A percentile compares a stretch with the other conserved stretches of the same genome.
phyloP scores from a whole-genome alignment of 2,888 invertebrate genomes.

The Ctena decussata region DNA sequence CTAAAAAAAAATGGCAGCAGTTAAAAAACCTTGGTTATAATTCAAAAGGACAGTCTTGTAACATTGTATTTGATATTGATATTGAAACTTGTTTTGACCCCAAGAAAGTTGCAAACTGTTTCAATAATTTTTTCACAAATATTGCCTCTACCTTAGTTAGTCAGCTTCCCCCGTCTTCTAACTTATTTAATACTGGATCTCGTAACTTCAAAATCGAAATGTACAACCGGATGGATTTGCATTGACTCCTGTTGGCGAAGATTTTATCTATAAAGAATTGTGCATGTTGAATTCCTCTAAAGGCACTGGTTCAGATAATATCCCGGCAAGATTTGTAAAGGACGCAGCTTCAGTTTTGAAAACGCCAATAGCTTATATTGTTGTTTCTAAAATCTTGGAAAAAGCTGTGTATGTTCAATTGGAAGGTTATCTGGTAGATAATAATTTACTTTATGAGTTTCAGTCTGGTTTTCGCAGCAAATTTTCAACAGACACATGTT shows the following conservation, averaged over 20 bases:
- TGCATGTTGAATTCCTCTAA: not conserved
- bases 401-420: too few relatives aligned
- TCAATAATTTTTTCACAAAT: not conserved
- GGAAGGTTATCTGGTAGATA: too few relatives aligned
- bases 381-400: too few relatives aligned
- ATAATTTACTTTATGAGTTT: too few relatives aligned
- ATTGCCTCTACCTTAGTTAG: not conserved
- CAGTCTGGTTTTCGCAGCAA: too few relatives aligned
- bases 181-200: not conserved
- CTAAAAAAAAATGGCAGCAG: not conserved
- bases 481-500: too few relatives aligned
- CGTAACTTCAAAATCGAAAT: not conserved
- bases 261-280: conserved; percentile 16
- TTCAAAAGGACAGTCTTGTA: not conserved
- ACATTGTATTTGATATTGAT: conserved; percentile 5
- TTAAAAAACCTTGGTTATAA: conserved; percentile 8
- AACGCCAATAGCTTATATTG: not conserved
- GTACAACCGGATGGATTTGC: not conserved
- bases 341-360: conserved; percentile 13
- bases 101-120: not conserved
- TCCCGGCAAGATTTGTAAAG: conserved; percentile 14
- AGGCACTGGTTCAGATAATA: conserved; percentile 7
- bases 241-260: not conserved
- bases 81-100: conserved; percentile 6
- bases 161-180: not conserved